Evolutionary conservation across 1,140 invertebrate species (phyloP), one percentile per base, ranked within the genome.

Genomic region (Camponotus vicinus): DNA sequence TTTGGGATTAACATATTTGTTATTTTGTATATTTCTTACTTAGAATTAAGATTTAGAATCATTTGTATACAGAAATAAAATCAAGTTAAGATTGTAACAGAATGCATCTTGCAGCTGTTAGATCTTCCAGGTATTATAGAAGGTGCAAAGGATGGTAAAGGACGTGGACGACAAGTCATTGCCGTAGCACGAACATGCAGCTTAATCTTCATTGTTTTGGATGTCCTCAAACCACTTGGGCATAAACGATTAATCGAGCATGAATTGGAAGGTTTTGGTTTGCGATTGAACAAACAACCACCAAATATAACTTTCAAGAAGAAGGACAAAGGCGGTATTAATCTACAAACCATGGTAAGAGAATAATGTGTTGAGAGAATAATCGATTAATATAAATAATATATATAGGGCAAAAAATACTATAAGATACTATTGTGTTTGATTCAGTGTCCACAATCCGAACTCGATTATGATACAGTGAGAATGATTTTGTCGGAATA

Each of bases 101-200:
- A 85, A 76, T 86, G 78, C 71, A 69, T 79, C 8, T 88, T 96
- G 64, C 95, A 99, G 97, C 95, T 99, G 37, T 96, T 99, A 4
- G 99, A 99, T 97, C 96, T 99, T 86, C 99, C 99, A 86, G 99
- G 99, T 96, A 99, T 99, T 95, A 99, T 99, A 93, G 99, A 99
- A 96, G 99, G 99, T 89, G 99, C 99, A n/a, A 99, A 99, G 94
- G 99, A 99, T 95, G 98, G 98, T 57, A 99, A 99, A 95, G 99
- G 99, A 96, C 95, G 99, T 95, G 99, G 99, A 96, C 97, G 99
- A 92, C 99, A 99, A 96, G 99, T 99, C 6, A 99, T 99, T 93
- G 99, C 99, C 40, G 99, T 99, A 0, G 99, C 99, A 0, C 96
- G 99, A 86, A 99, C 99, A 0, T 99, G 99, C 94, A 99, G 98